phyloP scores from a whole-genome alignment of 2,797 vertebrate genomes.

The Tadarida brasiliensis region DNA sequence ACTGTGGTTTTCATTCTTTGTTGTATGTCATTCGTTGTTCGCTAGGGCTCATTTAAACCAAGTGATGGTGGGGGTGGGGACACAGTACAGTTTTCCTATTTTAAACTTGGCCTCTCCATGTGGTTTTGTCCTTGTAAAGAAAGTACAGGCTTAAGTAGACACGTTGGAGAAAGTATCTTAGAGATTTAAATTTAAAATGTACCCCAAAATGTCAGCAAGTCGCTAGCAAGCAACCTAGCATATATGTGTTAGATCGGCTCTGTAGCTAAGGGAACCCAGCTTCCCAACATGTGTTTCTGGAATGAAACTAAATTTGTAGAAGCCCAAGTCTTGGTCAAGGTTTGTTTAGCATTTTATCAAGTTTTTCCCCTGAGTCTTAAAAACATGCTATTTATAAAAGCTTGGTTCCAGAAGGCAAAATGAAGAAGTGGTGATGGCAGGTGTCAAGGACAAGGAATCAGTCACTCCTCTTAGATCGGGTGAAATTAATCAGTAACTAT shows the following conservation, averaged over 20 bases:
- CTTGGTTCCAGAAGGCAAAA: slow-evolving; percentile 32
- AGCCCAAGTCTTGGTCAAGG: not conserved
- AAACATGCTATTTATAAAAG: not conserved
- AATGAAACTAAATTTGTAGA: not conserved
- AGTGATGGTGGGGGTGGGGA: not conserved
- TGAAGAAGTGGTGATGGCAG: slow-evolving; percentile 62
- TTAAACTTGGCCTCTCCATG: not conserved
- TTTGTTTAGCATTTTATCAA: not conserved
- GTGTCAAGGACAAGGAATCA: slow-evolving; percentile 73
- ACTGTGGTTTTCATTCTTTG: not conserved
- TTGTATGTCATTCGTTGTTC: not conserved
- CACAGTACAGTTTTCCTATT: not conserved
- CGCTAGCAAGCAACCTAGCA: not conserved
- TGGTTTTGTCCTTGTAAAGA: not conserved
- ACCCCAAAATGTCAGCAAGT: not conserved
- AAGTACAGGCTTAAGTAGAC: not conserved
- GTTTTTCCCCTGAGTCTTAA: not conserved
- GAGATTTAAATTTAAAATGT: not conserved
- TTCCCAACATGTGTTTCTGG: not conserved
- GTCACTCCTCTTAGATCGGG: slow-evolving; percentile 72
- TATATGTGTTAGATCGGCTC: not conserved
- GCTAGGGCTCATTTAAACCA: not conserved
- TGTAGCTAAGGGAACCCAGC: not conserved
- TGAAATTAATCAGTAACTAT: slow-evolving; percentile 86
- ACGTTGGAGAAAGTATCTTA: not conserved